Evolutionary conservation across 2,888 invertebrate species (phyloP), one percentile per base, ranked within the genome.

Genomic region (Cosmopolites sordidus): DNA sequence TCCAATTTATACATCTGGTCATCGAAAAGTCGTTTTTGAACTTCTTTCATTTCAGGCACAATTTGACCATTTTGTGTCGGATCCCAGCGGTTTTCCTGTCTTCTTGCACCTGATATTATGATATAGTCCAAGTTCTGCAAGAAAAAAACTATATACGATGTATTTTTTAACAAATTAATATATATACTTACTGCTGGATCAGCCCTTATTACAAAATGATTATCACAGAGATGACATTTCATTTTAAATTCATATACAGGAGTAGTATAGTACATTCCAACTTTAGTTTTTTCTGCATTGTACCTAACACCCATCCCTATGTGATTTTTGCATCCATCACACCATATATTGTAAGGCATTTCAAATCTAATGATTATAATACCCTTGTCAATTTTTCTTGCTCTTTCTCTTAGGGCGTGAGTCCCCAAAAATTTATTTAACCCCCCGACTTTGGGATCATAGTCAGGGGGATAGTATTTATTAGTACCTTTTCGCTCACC

Each of bases 341-440:
- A 99, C 99, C 99, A 99, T 64, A 99, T 98, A 75, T 99, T 99
- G 70, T 95, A 99, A 0, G 99, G 99, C 97, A 99, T 96, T 77
- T 99, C 99, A 78, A 99, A 99, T 42, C 98, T 83, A 61, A 96
- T 94, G 59, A 94, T 90, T 16, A 96, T 83, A 64, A 99, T 98
- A 9, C 98, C 99, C 77, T 92, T 79, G 68, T 92, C 89, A 2
- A 98, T 81, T 73, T 99, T 99, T n/a, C 89, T 79, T 16, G 98
- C 99, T 58, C 99, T 77, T 74, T 99, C 98, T 22, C 99, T 82
- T 33, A 99, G 76, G 1, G 98, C 96, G 81, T 99, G 99, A 11
- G 93, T 93, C 2, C 89, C 89, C 67, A 87, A 82, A 75, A 95
- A 98, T 73, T 92, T 91, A 71, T 99, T 98, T 27, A 99, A 81